A percentile compares a stretch with the other conserved stretches of the same genome.
phyloP scores from a whole-genome alignment of 1,140 invertebrate species.

The Drosophila nikananu region DNA sequence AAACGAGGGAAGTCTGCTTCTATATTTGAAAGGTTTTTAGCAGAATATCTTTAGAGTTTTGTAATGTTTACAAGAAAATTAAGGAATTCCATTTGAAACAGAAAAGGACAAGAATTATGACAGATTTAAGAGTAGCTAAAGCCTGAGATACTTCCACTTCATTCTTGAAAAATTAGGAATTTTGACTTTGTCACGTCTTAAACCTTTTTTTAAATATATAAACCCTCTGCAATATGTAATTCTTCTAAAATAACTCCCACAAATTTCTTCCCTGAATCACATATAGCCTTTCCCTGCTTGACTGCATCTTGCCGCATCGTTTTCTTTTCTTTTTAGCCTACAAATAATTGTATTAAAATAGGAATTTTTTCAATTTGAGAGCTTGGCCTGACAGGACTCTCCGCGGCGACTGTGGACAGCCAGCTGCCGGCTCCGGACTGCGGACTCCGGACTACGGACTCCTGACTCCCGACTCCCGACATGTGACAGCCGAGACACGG shows the following conservation, averaged over 20 bases:
- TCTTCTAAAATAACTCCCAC: not conserved
- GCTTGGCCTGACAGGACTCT: conserved; percentile 54
- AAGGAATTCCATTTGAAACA: too few species aligned
- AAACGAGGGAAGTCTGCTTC: not conserved
- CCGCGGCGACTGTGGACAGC: conserved; percentile 19
- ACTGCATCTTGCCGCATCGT: conserved; percentile 10
- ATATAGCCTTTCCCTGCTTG: not conserved
- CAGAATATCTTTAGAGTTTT: not conserved
- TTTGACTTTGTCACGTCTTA: not conserved
- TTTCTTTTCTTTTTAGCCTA: conserved; percentile 48
- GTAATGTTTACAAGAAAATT: not conserved
- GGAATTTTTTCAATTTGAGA: conserved; percentile 73
- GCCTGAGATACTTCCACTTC: not conserved
- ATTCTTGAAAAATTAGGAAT: too few species aligned
- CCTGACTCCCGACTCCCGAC: conserved; percentile 25
- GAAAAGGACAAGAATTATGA: fast-evolving
- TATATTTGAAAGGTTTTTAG: not conserved
- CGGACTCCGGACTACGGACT: conserved; percentile 2
- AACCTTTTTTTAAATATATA: not conserved
- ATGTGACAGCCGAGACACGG: conserved; percentile 42
- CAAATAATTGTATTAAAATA: conserved; percentile 67
- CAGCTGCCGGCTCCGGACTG: conserved; percentile 1
- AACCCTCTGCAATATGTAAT: not conserved
- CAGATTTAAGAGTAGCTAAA: not conserved
- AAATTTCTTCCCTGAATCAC: not conserved